Evolutionary conservation across 2,888 invertebrate genomes (phyloP), one percentile per base, ranked within the genome.

Genomic region (Sipunculus nudus): DNA sequence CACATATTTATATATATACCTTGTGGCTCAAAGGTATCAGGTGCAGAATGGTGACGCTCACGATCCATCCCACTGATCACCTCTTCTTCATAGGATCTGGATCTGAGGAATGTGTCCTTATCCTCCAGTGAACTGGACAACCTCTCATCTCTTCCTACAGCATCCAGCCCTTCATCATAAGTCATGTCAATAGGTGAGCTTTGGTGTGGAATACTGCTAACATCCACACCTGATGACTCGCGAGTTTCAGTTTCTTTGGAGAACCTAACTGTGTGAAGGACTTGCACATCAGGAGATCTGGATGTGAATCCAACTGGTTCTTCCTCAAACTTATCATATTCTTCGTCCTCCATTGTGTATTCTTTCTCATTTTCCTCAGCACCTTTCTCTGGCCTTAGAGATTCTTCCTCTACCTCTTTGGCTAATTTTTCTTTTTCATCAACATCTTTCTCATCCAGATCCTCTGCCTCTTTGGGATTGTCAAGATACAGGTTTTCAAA

Each of bases 401-500:
- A 69, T 23, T 65, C 67, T n/a, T 70, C 72, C 3, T 71, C 72
- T 1, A 43, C 28, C 21, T 60, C 63, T 13, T 38, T 16, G 57
- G 28, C 52, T 40, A 28, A 53, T 50, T 40, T 35, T 38, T 61
- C 65, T 2, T 32, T 29, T 31, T 61, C 61, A 56, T 55, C 61
- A 26, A 64, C 59, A 35, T 57, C 63, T 41, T 69, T 61, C 38
- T 61, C 60, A 43, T 68, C 67, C 16, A 62, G 38, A 29, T 47
- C 41, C 13, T 35, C 52, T 6, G 64, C 53, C 29, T 67, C 67
- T 35, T 67, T 67, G 23, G 6, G n/a, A n/a, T n/a, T n/a, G n/a
- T n/a, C n/a, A n/a, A n/a, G n/a, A 60, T 79, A 79, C 21, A 77
- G 70, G 38, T 76, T 70, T 65, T 79, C 78, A 63, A 74, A 79